Evolutionary conservation across 2,888 invertebrate species (phyloP).

Genomic region (Anagyrus pseudococci): DNA sequence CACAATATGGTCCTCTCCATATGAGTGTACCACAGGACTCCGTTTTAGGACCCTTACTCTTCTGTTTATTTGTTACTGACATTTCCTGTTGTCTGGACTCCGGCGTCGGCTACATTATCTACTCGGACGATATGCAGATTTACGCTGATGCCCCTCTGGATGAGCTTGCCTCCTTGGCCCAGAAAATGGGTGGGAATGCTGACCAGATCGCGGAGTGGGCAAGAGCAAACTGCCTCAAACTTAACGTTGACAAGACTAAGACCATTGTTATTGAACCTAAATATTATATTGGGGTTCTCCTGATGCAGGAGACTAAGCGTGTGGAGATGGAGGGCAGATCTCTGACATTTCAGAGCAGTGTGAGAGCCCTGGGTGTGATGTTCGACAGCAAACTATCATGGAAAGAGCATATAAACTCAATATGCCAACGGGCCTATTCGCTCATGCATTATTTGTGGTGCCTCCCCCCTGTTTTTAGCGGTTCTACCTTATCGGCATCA

Average conservation of each 20-base stretch:
- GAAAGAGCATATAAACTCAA: too few relatives aligned
- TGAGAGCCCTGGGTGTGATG: too few relatives aligned
- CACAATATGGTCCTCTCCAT: background rate
- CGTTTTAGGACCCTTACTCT: constrained; percentile 17
- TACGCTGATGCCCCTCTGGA: constrained; percentile 1
- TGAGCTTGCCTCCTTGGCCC: background rate
- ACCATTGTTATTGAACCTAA: too few relatives aligned
- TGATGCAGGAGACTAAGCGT: too few relatives aligned
- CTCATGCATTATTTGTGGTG: too few relatives aligned
- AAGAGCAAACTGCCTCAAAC: background rate
- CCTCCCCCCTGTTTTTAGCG: too few relatives aligned
- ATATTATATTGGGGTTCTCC: too few relatives aligned
- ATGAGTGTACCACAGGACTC: constrained; percentile 27
- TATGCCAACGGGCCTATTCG: too few relatives aligned
- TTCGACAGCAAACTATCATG: too few relatives aligned
- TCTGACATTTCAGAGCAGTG: too few relatives aligned
- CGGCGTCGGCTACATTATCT: constrained; percentile 15
- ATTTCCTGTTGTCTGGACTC: background rate
- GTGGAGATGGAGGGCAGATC: too few relatives aligned
- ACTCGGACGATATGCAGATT: constrained; percentile 27
- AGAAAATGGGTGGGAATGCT: background rate
- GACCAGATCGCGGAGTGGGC: background rate
- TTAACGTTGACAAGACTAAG: constrained; percentile 17
- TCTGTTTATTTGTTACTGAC: constrained; percentile 9
- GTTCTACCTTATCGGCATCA: too few relatives aligned